A percentile compares a stretch with the other conserved stretches of the same genome.
These are phyloP conservation scores for Trochalopteron elliotii DNA, from an alignment of 2,113 vertebrate genomes.

Conservation along the genomic window DNA sequence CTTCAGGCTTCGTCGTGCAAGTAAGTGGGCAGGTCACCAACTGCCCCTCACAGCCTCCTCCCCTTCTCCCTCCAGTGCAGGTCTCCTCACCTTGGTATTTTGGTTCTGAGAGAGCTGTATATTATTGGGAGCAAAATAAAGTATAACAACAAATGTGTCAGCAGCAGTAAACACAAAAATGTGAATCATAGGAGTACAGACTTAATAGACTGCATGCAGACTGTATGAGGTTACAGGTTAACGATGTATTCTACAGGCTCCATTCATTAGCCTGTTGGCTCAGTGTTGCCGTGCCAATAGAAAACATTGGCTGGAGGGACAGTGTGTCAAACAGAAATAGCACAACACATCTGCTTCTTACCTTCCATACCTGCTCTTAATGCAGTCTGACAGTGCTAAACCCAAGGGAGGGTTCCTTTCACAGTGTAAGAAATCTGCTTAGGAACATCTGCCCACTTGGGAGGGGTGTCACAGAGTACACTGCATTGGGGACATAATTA, in stretches of 20 bases:
- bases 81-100: background rate
- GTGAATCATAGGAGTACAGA: background rate
- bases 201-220: conserved; percentile 29
- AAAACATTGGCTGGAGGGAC: background rate
- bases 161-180: background rate
- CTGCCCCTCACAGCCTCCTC: background rate
- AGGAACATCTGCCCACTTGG: conserved; percentile 16
- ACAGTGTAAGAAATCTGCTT: background rate
- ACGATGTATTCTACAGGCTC: conserved; percentile 48
- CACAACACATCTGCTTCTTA: conserved; percentile 5
- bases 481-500: background rate
- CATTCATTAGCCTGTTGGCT: conserved; percentile 57
- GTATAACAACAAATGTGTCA: background rate
- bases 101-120: background rate
- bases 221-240: conserved; percentile 65
- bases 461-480: background rate
- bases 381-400: conserved; percentile 33
- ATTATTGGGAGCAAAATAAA: conserved; percentile 26
- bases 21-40: conserved; percentile 52
- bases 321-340: conserved; percentile 12
- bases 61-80: background rate
- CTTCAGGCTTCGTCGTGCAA: conserved; percentile 50
- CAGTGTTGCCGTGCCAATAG: background rate
- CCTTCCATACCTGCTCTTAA: conserved; percentile 41
- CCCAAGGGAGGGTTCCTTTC: conserved; percentile 37